Evolutionary conservation across 2,113 vertebrate genomes (phyloP).

Genomic region (Conger conger): DNA sequence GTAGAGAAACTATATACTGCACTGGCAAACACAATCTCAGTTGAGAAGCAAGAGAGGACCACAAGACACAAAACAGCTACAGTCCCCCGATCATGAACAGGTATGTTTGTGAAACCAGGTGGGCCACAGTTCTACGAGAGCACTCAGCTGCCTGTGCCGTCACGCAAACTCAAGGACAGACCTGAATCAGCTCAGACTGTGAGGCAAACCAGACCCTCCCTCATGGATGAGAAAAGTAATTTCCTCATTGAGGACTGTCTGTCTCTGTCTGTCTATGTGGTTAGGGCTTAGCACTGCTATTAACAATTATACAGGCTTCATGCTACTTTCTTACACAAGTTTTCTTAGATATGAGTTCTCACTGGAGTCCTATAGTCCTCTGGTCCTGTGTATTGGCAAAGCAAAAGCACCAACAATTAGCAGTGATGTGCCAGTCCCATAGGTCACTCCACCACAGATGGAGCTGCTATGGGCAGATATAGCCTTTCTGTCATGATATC

Average conservation of each 20-base stretch:
- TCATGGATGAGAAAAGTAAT: neutral
- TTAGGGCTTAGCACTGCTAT: neutral
- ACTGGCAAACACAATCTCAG: no score
- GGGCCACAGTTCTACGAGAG: neutral
- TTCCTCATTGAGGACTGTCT: no score
- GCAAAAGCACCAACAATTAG: neutral
- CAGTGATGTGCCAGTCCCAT: neutral
- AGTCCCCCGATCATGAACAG: neutral
- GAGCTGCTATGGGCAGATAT: neutral
- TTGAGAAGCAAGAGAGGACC: neutral
- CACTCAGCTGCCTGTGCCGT: neutral
- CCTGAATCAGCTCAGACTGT: neutral
- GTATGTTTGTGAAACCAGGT: neutral
- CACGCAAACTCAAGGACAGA: neutral
- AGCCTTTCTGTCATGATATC: neutral
- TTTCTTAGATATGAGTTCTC: neutral
- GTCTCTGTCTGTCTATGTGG: no score
- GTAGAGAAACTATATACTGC: no score
- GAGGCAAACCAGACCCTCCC: neutral
- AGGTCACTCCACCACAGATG: neutral
- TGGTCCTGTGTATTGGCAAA: neutral
- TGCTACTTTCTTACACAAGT: no score
- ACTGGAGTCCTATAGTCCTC: neutral
- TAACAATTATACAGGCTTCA: neutral
- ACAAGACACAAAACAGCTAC: neutral